Evolutionary conservation across 2,797 vertebrate species (phyloP).

Genomic region (Malacoraja senta): DNA sequence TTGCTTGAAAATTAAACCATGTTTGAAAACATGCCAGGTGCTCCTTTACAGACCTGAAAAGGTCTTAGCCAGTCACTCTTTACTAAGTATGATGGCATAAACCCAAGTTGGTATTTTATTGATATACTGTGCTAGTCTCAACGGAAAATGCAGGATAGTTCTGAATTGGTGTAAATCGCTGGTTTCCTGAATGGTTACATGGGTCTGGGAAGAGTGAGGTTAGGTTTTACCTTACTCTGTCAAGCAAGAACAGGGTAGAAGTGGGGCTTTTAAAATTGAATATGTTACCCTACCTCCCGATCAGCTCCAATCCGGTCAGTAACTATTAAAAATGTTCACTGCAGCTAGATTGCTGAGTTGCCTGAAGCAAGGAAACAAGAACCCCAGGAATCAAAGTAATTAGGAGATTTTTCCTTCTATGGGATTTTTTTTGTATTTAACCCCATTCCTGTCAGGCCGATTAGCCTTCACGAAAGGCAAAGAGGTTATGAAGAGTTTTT

Average conservation of each 20-base stretch:
- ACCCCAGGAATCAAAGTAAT: neutral
- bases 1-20: conserved; percentile 2
- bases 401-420: neutral
- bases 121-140: neutral
- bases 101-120: neutral
- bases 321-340: neutral
- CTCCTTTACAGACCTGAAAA: neutral
- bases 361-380: neutral
- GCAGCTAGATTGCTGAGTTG: neutral
- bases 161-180: neutral
- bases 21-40: neutral
- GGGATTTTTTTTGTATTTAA: neutral
- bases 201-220: neutral
- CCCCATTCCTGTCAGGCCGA: neutral
- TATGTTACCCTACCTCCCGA: neutral
- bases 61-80: neutral
- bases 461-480: neutral
- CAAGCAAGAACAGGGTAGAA: neutral
- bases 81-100: neutral
- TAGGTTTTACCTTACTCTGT: neutral
- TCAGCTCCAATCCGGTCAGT: neutral
- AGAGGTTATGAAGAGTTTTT: neutral
- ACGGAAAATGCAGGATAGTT: neutral
- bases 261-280: neutral
- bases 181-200: neutral